Evolutionary conservation across 2,888 invertebrate species (phyloP), one percentile per base, ranked within the genome.

Genomic region (Neoitamus cyanurus): DNA sequence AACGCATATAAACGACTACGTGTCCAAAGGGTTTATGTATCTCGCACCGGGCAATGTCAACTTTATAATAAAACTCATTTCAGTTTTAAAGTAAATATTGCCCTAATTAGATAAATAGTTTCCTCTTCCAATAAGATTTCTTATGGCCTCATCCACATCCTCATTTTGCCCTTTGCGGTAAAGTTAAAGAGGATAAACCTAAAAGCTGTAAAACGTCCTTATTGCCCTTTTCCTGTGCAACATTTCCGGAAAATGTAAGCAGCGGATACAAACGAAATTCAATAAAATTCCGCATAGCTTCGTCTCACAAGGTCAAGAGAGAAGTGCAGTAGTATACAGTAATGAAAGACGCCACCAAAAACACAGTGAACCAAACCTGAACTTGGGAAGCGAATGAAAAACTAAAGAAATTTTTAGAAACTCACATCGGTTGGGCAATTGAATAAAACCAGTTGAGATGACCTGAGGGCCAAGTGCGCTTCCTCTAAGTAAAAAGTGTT

Each of bases 371-470:
- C 20, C 30, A 30, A 30, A 70, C 70, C 20, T 58, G 58, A 25
- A 58, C 7, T 25, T 25, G 58, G 25, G 36, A 31, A 73, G 31
- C 11, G 7, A 36, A 20, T n/a, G 11, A 36, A 73, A 73, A 73
- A 73, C 11, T 36, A 20, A 73, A 73, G 34, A 73, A 36, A 73
- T 73, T 73, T 34, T 73, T 73, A 34, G 73, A 73, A 73, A 73
- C 73, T 15, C 73, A 25, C 15, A n/a, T 37, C n/a, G 13, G 42
- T 58, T 58, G 28, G 36, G 34, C 42, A 75, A 75, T 46, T 75
- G 75, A n/a, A 25, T 75, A 37, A 75, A 42, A 42, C 34, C 42
- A 2, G n/a, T n/a, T 37, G 28, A 25, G 13, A 75, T 75, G 75
- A 42, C 20, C 11, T 75, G 42, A 75, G 25, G n/a, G 28, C 13